A percentile compares a stretch with the other conserved stretches of the same genome.
phyloP scores from a whole-genome alignment of 2,888 invertebrate genomes.

The Pimpla rufipes region DNA sequence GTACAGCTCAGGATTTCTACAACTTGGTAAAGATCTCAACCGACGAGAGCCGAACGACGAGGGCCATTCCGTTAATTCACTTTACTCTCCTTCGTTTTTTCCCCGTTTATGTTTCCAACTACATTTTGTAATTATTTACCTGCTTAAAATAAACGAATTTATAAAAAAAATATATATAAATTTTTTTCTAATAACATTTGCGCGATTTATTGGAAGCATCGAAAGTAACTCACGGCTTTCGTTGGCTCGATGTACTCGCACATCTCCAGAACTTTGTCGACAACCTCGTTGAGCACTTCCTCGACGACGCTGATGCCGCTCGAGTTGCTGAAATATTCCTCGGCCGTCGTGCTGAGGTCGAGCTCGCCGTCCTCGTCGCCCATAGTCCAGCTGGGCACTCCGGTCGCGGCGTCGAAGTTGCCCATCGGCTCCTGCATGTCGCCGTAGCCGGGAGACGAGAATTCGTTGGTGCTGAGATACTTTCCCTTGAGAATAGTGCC shows the following conservation, averaged over 20 bases:
- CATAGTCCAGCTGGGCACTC: slow-evolving; percentile 87
- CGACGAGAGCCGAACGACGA: too few relatives aligned
- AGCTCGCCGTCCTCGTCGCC: slow-evolving; percentile 85
- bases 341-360: slow-evolving; percentile 88
- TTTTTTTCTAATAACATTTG: too few relatives aligned
- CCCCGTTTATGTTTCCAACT: too few relatives aligned
- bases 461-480: slow-evolving; percentile 83
- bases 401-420: slow-evolving; percentile 84
- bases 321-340: slow-evolving; percentile 88
- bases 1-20: too few relatives aligned
- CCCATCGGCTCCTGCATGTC: slow-evolving; percentile 81
- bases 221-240: slow-evolving; percentile 75
- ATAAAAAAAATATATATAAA: too few relatives aligned
- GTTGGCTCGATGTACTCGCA: slow-evolving; percentile 78
- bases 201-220: background rate
- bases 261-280: slow-evolving; percentile 86
- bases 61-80: too few relatives aligned
- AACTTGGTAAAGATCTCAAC: too few relatives aligned
- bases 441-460: slow-evolving; percentile 76
- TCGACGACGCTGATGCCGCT: slow-evolving; percentile 86
- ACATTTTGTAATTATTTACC: too few relatives aligned
- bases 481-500: slow-evolving; percentile 83
- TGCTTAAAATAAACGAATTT: too few relatives aligned
- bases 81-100: too few relatives aligned
- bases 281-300: slow-evolving; percentile 87